Evolutionary conservation across 1,140 invertebrate species (phyloP).

Genomic region (Zaprionus kolodkinae): DNA sequence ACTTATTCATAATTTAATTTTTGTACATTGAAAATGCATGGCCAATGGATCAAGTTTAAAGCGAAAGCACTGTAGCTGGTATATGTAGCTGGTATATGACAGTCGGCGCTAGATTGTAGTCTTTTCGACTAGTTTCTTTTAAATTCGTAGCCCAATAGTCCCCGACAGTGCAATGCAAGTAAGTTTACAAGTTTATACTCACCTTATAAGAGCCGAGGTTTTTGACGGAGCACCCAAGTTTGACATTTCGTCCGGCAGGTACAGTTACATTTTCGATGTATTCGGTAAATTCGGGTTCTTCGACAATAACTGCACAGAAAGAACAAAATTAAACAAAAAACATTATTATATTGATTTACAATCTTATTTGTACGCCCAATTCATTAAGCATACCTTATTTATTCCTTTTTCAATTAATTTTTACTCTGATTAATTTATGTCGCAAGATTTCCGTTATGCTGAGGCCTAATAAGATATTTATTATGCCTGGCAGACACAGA

Average conservation of each 20-base stretch:
- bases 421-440: neutral
- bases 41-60: too few relatives aligned
- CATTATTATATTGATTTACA: too few relatives aligned
- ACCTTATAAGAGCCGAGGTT: constrained; percentile 94
- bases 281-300: constrained; percentile 89
- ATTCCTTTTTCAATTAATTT: neutral
- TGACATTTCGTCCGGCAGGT: constrained; percentile 93
- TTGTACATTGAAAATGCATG: too few relatives aligned
- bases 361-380: too few relatives aligned
- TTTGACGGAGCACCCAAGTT: constrained; percentile 94
- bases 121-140: too few relatives aligned
- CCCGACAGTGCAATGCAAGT: too few relatives aligned
- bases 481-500: constrained; percentile 52
- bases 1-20: too few relatives aligned
- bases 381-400: too few relatives aligned
- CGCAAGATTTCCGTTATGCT: constrained; percentile 22
- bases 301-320: constrained; percentile 86
- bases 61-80: too few relatives aligned
- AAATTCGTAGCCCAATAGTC: too few relatives aligned
- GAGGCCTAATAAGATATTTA: constrained; percentile 72
- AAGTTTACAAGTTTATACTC: constrained; percentile 33
- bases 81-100: too few relatives aligned
- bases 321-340: constrained; percentile 35
- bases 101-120: too few relatives aligned
- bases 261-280: constrained; percentile 89